Conservation (phyloP, 2,888 invertebrate genomes). For the Baronia brevicornis region DNA sequence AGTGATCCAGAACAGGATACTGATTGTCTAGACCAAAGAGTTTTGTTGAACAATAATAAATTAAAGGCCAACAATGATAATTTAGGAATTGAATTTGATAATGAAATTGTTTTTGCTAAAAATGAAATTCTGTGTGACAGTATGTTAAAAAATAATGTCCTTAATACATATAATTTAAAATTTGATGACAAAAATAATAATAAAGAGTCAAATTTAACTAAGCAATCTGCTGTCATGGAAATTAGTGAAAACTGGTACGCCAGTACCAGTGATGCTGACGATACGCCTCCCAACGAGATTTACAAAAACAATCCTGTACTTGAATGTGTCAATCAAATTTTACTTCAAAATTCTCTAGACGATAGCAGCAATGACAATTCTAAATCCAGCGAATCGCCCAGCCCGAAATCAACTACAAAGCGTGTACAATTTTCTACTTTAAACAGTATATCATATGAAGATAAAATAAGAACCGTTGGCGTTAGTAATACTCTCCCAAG, state of each 20-base stretch:
- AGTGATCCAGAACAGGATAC: conserved; percentile 68
- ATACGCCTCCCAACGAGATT: conserved; percentile 80
- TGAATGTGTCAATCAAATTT: conserved; percentile 90
- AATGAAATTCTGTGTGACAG: conserved; percentile 63
- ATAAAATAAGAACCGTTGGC: conserved; percentile 50
- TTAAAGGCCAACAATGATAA: conserved; percentile 55
- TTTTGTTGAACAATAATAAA: conserved; percentile 40
- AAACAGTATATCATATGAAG: conserved; percentile 76
- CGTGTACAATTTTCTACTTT: conserved; percentile 79
- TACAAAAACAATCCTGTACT: conserved; percentile 89
- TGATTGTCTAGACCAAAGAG: conserved; percentile 53
- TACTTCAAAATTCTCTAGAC: conserved; percentile 83
- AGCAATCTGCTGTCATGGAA: conserved; percentile 51
- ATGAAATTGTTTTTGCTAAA: conserved; percentile 56
- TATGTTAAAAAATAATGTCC: conserved; percentile 42
- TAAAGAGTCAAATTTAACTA: conserved; percentile 36
- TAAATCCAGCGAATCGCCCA: conserved; percentile 63
- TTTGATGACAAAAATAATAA: conserved; percentile 59
- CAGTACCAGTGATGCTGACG: conserved; percentile 86
- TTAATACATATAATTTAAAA: conserved; percentile 40
- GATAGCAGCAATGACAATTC: conserved; percentile 71
- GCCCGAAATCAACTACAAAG: conserved; percentile 68
- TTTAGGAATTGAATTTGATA: conserved; percentile 43
- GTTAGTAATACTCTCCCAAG: conserved; percentile 53
- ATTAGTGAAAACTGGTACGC: conserved; percentile 87